Evolutionary conservation across 2,888 invertebrate genomes (phyloP), one percentile per base, ranked within the genome.

Genomic region (Scaptomyza flava): DNA sequence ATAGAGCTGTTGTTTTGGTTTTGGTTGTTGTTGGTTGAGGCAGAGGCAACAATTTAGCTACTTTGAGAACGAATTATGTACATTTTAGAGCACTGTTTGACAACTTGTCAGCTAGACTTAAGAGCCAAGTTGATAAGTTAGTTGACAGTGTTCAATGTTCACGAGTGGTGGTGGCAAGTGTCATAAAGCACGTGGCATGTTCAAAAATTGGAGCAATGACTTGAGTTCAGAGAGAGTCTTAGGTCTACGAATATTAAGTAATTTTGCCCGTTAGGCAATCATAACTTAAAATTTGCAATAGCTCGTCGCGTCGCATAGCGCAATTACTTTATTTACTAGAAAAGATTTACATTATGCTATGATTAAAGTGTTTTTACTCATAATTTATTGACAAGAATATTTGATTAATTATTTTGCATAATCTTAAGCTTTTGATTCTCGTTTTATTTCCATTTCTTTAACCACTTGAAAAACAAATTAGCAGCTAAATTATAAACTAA

Each of bases 1-100:
- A n/a, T 57, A 23, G 47, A 73, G 51, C 47, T 60, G 59, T 66
- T 75, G 64, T 23, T 9, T 23, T 1, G 46, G 3, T n/a, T 11
- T 20, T 41, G 8, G 14, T 41, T 14, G 34, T 33, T 31, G 17
- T 33, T 20, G 7, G 31, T 11, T 33, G 14, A 11, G 33, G 33
- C 20, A 20, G 48, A 51, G 53, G 23, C 70, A 67, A 53, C 70
- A 68, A 79, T 85, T 82, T 63, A 51, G 74, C 69, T 74, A 82
- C 74, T 79, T 79, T 52, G 52, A 68, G 71, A 68, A 69, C 41
- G 63, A 86, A 86, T 86, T 81, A 86, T 81, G 83, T 81, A 77
- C 81, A 86, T 83, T 70, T 68, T 50, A 65, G 46, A 80, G 45
- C 23, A 57, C 61, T 76, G 59, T 67, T 77, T 77, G 74, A 74